phyloP scores from a whole-genome alignment of 2,888 invertebrate genomes.

The Azorinus chamasolen region DNA sequence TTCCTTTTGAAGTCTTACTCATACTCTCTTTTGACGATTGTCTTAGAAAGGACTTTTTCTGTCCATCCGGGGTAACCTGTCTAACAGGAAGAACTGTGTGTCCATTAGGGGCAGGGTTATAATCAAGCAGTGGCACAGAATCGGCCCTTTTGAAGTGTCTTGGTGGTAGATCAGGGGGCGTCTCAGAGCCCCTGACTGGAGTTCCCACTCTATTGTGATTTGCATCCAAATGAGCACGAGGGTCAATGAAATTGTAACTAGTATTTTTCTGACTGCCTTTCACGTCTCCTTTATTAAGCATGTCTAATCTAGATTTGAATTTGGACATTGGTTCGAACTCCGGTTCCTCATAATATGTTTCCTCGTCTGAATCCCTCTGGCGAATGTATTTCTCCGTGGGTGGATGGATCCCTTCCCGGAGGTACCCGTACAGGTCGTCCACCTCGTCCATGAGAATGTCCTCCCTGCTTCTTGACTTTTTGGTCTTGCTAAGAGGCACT shows the following conservation, averaged over 20 bases:
- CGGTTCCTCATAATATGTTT: slow-evolving; percentile 85
- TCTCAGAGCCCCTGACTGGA: slow-evolving; percentile 3
- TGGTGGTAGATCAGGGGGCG: slow-evolving; percentile 69
- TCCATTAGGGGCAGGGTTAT: slow-evolving; percentile 10
- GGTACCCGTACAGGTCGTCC: slow-evolving; percentile 98
- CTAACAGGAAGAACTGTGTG: slow-evolving; percentile 28
- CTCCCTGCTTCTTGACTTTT: slow-evolving; percentile 89
- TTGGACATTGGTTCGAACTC: slow-evolving; percentile 82
- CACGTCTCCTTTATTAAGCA: slow-evolving; percentile 74
- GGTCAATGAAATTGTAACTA: slow-evolving; percentile 74
- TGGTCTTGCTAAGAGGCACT: slow-evolving; percentile 41
- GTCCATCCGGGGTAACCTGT: not conserved
- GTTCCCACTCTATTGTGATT: slow-evolving; percentile 42
- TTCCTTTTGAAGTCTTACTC: slow-evolving; percentile 55
- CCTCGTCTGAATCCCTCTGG: slow-evolving; percentile 81
- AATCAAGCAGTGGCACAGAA: slow-evolving; percentile 60
- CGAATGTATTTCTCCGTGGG: slow-evolving; percentile 87
- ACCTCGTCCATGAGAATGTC: slow-evolving; percentile 93
- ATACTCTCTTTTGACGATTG: slow-evolving; percentile 44
- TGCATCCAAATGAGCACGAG: slow-evolving; percentile 43
- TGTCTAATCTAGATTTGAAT: slow-evolving; percentile 75
- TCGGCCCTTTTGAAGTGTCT: slow-evolving; percentile 65
- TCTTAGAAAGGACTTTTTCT: slow-evolving; percentile 17
- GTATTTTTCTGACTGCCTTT: slow-evolving; percentile 65
- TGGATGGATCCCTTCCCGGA: slow-evolving; percentile 95